Percentiles rank a stretch among this genome's conserved stretches.
phyloP scores from a whole-genome alignment of 1,140 invertebrate genomes.

The Drosophila sp. region DNA sequence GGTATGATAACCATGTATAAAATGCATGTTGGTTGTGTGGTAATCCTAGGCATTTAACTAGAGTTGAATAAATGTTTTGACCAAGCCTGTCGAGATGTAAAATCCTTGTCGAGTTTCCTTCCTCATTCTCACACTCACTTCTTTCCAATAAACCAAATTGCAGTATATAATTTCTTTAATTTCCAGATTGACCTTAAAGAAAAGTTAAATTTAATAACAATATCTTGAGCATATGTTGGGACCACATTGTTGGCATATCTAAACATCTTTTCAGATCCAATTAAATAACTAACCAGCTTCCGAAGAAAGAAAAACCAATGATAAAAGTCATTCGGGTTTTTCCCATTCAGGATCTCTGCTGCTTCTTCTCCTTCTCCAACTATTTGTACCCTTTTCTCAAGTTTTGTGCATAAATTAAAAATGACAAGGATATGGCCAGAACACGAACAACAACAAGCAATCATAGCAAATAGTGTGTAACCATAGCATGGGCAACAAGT shows the following conservation, averaged over 20 bases:
- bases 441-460: constrained; percentile 3
- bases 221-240: background rate
- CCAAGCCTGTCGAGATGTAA: background rate
- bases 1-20: background rate
- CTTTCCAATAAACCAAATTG: background rate
- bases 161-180: background rate
- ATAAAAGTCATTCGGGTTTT: background rate
- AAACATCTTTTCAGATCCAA: background rate
- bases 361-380: background rate
- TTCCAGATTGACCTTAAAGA: background rate
- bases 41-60: constrained; percentile 1
- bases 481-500: constrained; percentile 72
- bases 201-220: background rate
- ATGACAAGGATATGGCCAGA: constrained; percentile 72
- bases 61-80: constrained; percentile 1
- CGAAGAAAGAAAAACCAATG: background rate
- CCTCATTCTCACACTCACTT: background rate
- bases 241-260: too few species aligned
- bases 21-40: background rate
- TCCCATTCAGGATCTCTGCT: background rate
- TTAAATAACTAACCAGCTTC: background rate
- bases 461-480: constrained; percentile 49
- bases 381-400: constrained; percentile 34
- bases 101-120: background rate
- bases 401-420: constrained; percentile 78